Base-by-base conservation (phyloP, 2,888 invertebrate species). In the Lepeophtheirus nordmannii region DNA sequence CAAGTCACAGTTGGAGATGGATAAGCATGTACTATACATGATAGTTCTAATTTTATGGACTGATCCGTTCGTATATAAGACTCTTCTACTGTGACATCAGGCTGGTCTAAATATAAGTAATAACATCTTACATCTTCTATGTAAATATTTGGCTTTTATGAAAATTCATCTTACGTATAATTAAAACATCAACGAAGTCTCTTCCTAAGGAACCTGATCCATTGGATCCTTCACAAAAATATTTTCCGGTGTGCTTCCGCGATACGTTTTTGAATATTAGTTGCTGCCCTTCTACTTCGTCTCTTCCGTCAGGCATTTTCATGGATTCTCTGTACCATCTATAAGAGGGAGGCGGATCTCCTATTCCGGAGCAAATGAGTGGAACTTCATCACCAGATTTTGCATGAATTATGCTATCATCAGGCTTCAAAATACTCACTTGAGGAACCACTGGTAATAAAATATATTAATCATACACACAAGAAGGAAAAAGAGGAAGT, bases 181-280 rank as follows among this genome's bases (percentile, higher is more conserved):
- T 38, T 23, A 37, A 37, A 23, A 60, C 60, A 10, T 60, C 38
- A 23, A 60, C 60, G 37, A 10, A 60, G 38, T 60, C 60, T 60
- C 38, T 17, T 23, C 37, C 60, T 2, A 38, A 23, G 23, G 37
- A 37, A 1, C 37, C 30, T 23, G 60, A 38, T 9, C 60, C 60
- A 7, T 60, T 60, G 22, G 60, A 37, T 10, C 60, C 60, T 14
- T 60, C 60, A 60, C 60, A 60, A 60, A 60, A 37, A 30, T 60
- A 60, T 14, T 23, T 60, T 12, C 60, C 60, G 1, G 60, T 17
- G n/a, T 60, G 38, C 30, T 60, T 60, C 38, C 60, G 22, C 10
- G 60, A 37, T 30, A 60, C 38, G n/a, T 60, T 60, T 38, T 60
- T 60, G 23, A 37, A 60, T 10, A 60, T 60, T 11, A 60, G 30